Base-by-base conservation (phyloP, 2,797 vertebrate genomes). In the Ceyx erithaca region DNA sequence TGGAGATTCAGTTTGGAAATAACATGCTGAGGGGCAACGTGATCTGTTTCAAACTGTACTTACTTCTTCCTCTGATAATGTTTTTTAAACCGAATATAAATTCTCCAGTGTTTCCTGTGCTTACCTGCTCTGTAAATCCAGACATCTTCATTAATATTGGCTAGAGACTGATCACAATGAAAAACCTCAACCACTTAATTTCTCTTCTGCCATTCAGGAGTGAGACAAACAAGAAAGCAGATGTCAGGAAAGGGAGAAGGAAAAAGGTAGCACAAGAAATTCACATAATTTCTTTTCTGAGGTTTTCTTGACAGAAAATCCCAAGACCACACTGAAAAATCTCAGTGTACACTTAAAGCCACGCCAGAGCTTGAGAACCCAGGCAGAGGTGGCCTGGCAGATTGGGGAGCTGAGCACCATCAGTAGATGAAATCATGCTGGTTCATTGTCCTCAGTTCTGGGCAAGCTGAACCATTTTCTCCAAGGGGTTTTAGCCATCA, bases 401-500 rank as follows among this genome's bases (percentile, higher is more conserved):
- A 37, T 25, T 0, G n/a, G 54, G 40, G 49, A 86, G 59, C 59
- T 81, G 80, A 94, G 57, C 25, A 46, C 9, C 10, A 19, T 22
- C 51, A 49, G 22, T 8, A 63, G 43, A 64, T 54, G 87, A 61
- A 63, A 35, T 76, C 68, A 7, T 31, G n/a, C 25, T 35, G 17
- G 30, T 67, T 33, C 3, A 22, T 78, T 54, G 33, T 21, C 51
- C 57, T 82, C 31, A 18, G 30, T 49, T 55, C 55, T 68, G 69
- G 66, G 66, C 33, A 58, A 75, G 55, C 45, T 1, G 0, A 43
- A 26, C 23, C 20, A 8, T 40, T 79, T 61, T 21, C 30, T 35
- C 57, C 51, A 54, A 28, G 0, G 0, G 30, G 8, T 12, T 6
- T 68, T 55, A 45, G 30, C 64, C 67, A 8, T 26, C 2, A 1